These are phyloP conservation scores for Microctonus aethiopoides DNA, from an alignment of 2,888 invertebrate species.

Conservation along the genomic window DNA sequence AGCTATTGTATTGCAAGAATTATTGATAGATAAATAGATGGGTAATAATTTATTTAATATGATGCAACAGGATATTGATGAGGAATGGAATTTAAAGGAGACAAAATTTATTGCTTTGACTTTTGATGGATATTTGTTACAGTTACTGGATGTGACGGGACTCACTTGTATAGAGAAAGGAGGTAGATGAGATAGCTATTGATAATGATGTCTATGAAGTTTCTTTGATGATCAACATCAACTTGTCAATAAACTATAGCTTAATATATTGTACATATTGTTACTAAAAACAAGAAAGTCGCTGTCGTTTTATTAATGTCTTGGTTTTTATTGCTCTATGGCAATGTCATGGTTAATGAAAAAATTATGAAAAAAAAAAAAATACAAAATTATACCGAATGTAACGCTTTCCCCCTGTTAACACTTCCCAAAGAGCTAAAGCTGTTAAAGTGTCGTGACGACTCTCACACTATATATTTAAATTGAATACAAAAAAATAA, in stretches of 20 bases:
- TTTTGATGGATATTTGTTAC: not conserved
- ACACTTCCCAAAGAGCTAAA: slow-evolving; percentile 1
- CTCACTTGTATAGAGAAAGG: not conserved
- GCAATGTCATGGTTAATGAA: slow-evolving; percentile 15
- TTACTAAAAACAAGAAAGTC: not conserved
- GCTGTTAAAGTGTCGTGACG: slow-evolving; percentile 1
- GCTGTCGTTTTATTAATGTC: slow-evolving; percentile 7
- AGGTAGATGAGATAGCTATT: slow-evolving; percentile 11
- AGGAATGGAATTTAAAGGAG: not conserved
- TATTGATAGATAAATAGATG: not conserved
- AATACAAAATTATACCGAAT: slow-evolving; percentile 7
- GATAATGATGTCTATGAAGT: not conserved
- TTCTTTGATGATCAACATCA: not conserved
- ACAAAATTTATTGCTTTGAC: not conserved
- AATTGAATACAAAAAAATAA: not conserved
- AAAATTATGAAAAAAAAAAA: slow-evolving; percentile 1
- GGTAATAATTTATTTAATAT: not conserved
- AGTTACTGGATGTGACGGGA: not conserved
- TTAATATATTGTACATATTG: not conserved
- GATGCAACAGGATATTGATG: not conserved
- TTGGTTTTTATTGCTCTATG: slow-evolving; percentile 2
- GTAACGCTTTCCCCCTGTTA: slow-evolving; percentile 20
- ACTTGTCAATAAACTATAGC: not conserved
- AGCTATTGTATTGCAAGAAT: not conserved
- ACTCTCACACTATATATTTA: slow-evolving; percentile 7